phyloP scores from a whole-genome alignment of 1,140 invertebrate species.

The Zophobas morio region DNA sequence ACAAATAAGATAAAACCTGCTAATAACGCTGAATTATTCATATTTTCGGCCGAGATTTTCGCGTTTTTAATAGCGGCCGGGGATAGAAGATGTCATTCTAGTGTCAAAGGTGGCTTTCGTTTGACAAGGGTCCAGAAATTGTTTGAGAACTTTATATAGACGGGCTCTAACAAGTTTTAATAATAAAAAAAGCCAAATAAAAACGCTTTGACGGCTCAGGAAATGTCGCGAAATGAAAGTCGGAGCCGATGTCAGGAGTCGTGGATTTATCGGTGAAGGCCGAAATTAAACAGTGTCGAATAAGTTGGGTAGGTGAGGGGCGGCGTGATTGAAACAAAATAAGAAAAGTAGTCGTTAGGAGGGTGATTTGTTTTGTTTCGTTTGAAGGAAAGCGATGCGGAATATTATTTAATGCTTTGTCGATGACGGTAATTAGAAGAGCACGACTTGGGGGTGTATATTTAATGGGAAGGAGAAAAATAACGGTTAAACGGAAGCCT shows the following conservation, averaged over 20 bases:
- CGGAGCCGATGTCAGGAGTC: background rate
- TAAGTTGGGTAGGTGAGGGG: background rate
- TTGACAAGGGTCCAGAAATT: slow-evolving; percentile 37
- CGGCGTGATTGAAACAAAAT: too few species aligned
- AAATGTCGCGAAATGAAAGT: slow-evolving; percentile 3
- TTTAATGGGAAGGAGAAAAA: too few species aligned
- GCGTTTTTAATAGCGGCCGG: slow-evolving; percentile 20
- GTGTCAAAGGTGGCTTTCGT: slow-evolving; percentile 39
- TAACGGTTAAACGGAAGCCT: too few species aligned
- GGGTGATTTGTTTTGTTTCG: too few species aligned
- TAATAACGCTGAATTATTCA: slow-evolving; percentile 36
- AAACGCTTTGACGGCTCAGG: slow-evolving; percentile 1
- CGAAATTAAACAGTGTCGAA: background rate
- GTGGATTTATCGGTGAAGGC: background rate
- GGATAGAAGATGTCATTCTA: slow-evolving; percentile 26
- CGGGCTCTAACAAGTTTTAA: slow-evolving; percentile 25
- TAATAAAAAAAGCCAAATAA: slow-evolving; percentile 38
- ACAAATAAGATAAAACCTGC: slow-evolving; percentile 12
- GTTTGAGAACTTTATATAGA: slow-evolving; percentile 40
- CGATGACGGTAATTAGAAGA: too few species aligned
- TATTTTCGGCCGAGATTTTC: slow-evolving; percentile 12
- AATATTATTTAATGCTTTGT: too few species aligned
- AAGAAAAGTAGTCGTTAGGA: too few species aligned
- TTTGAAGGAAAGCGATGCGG: too few species aligned
- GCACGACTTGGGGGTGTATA: too few species aligned